Evolutionary conservation across 2,888 invertebrate genomes (phyloP).

Genomic region (Lasioglossum vierecki): DNA sequence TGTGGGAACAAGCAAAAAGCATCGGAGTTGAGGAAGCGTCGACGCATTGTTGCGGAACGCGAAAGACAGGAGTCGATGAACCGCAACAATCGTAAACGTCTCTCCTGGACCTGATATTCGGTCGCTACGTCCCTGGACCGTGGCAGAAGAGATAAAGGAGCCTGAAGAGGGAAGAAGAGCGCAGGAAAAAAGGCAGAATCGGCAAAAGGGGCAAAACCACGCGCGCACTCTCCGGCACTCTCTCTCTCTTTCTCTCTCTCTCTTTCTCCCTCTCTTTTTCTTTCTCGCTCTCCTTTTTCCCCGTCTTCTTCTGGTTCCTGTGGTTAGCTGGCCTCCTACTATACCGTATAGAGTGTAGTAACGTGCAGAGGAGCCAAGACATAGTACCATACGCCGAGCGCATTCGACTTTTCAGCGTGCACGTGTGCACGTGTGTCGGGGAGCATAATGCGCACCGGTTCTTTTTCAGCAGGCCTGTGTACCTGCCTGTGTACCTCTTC

Average conservation of each 20-base stretch:
- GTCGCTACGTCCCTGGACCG: constrained; percentile 69
- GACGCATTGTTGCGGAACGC: constrained; percentile 12
- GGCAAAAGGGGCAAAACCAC: constrained; percentile 75
- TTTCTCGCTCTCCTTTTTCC: not conserved
- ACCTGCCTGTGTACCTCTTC: constrained; percentile 54
- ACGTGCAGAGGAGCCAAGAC: constrained; percentile 62
- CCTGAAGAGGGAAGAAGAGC: constrained; percentile 62
- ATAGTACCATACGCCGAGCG: constrained; percentile 55
- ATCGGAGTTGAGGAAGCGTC: not conserved
- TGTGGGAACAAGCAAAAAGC: not conserved
- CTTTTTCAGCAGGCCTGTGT: constrained; percentile 34
- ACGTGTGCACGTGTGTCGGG: constrained; percentile 51
- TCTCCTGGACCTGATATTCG: constrained; percentile 28
- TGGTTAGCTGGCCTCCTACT: constrained; percentile 37
- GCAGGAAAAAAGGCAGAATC: constrained; percentile 64
- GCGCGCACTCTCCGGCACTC: constrained; percentile 22
- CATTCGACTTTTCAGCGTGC: constrained; percentile 56
- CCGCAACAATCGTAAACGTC: constrained; percentile 46
- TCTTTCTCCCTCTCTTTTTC: not conserved
- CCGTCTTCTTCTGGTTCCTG: constrained; percentile 21
- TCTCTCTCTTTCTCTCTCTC: constrained; percentile 8
- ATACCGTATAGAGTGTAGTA: constrained; percentile 53
- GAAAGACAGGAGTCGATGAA: constrained; percentile 47
- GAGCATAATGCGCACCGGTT: constrained; percentile 50
- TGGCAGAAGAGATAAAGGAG: constrained; percentile 62